Conservation (phyloP, 1,140 invertebrate species). For the Ceratitis capitata region DNA sequence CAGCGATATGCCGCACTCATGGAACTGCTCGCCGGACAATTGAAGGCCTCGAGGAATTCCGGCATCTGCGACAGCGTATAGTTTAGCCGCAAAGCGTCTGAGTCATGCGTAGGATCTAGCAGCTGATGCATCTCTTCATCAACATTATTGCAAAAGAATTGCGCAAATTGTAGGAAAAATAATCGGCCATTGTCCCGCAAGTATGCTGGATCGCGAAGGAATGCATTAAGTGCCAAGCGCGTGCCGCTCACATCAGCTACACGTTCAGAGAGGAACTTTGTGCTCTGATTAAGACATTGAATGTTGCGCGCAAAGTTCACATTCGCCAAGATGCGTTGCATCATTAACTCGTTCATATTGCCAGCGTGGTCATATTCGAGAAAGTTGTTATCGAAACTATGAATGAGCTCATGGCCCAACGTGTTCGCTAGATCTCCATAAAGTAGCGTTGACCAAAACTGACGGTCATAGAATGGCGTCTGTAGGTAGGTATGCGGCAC, state of each 20-base stretch:
- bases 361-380: constrained; percentile 53
- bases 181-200: not conserved
- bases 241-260: constrained; percentile 57
- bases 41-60: constrained; percentile 80
- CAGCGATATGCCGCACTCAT: constrained; percentile 76
- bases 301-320: not conserved
- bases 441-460: constrained; percentile 53
- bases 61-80: constrained; percentile 84
- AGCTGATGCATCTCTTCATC: not conserved
- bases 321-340: not conserved
- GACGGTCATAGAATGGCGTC: constrained; percentile 51
- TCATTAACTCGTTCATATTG: not conserved
- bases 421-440: constrained; percentile 58
- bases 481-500: constrained; percentile 58
- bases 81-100: constrained; percentile 79
- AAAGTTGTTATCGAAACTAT: constrained; percentile 54
- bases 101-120: constrained; percentile 77
- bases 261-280: constrained; percentile 31
- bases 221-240: constrained; percentile 47
- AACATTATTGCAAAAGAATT: constrained; percentile 53
- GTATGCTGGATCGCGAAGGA: not conserved
- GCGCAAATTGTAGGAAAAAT: constrained; percentile 59
- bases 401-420: constrained; percentile 57
- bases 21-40: constrained; percentile 73
- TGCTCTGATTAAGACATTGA: not conserved